These are phyloP conservation scores for Bradypodion ventrale DNA, from an alignment of 2,797 vertebrate genomes.

Conservation along the genomic window DNA sequence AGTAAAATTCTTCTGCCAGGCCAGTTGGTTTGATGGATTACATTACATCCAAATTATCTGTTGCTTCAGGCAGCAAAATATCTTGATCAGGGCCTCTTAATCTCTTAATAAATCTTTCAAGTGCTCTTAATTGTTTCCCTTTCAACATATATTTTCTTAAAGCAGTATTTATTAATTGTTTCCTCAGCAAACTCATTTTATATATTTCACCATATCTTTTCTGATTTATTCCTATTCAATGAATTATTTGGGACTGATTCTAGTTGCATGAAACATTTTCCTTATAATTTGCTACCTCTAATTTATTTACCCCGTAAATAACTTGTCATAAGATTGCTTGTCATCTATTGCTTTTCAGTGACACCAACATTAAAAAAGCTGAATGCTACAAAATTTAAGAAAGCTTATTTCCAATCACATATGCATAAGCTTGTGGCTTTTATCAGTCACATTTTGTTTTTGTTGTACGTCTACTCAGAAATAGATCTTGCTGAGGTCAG, in stretches of 20 bases:
- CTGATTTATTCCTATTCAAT: background rate
- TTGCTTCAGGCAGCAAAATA: background rate
- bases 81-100: background rate
- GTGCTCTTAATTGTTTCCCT: background rate
- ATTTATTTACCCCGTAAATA: too few species aligned
- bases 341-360: too few species aligned
- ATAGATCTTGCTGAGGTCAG: too few species aligned
- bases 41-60: background rate
- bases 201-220: background rate
- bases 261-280: background rate
- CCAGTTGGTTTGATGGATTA: background rate
- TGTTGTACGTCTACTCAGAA: background rate
- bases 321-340: background rate
- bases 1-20: background rate
- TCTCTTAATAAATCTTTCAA: background rate
- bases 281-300: background rate
- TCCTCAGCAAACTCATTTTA: background rate
- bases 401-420: background rate
- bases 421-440: background rate
- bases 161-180: background rate
- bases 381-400: background rate
- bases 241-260: background rate
- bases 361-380: background rate
- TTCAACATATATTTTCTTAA: background rate
- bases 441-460: background rate